Evolutionary conservation across 2,797 vertebrate genomes (phyloP).

Genomic region (Macroramphosus scolopax): DNA sequence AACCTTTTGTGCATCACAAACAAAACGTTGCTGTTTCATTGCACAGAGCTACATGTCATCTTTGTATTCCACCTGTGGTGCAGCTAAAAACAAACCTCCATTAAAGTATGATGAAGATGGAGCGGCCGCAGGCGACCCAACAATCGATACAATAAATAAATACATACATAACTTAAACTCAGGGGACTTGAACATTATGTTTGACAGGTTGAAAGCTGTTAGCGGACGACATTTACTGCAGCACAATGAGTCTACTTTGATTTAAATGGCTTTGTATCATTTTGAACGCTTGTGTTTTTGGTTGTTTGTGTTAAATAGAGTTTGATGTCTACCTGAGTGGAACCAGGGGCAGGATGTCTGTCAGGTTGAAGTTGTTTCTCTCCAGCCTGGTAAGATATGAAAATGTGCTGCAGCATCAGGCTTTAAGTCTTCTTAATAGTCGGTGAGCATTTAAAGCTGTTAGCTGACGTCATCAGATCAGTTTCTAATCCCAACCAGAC

Average conservation of each 20-base stretch:
- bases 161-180: background rate
- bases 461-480: slow-evolving; percentile 15
- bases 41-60: too few relatives aligned
- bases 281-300: background rate
- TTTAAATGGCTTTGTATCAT: background rate
- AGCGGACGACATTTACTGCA: background rate
- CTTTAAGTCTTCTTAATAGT: background rate
- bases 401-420: background rate
- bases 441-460: slow-evolving; percentile 3
- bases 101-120: background rate
- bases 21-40: too few relatives aligned
- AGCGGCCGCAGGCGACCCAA: background rate
- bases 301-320: background rate
- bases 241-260: slow-evolving; percentile 1
- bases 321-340: too few relatives aligned
- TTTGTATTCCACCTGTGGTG: background rate
- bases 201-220: slow-evolving; percentile 1
- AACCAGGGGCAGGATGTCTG: too few relatives aligned
- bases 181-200: background rate
- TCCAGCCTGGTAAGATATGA: background rate
- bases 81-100: background rate
- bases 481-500: too few relatives aligned
- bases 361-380: too few relatives aligned
- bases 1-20: too few relatives aligned
- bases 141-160: slow-evolving; percentile 3